Base-by-base conservation (phyloP, 2,797 vertebrate genomes). In the Dallia pectoralis region DNA sequence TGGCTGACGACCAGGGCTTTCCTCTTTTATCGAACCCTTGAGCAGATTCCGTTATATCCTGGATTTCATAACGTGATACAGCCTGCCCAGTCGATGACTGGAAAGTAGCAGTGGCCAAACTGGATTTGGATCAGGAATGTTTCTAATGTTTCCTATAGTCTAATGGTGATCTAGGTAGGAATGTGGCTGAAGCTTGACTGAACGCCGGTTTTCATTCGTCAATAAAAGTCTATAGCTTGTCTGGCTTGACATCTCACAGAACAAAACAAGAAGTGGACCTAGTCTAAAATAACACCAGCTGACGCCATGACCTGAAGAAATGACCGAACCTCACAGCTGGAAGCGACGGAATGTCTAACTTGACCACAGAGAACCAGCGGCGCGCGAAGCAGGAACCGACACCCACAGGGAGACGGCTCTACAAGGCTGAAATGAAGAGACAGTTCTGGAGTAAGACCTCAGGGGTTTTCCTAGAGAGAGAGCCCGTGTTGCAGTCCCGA, bases 1-100 rank as follows among this genome's bases (percentile, higher is more conserved):
- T 44, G 76, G 79, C 70, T 80, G 71, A 69, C 22, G 67, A 84
- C 75, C 72, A 77, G 22, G 0, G 74, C 25, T 71, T 86, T 76
- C 70, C 61, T 47, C 72, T 59, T 68, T 18, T 74, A 72, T 67
- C 66, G 67, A 29, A 82, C 67, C 79, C 71, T 69, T 77, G 30
- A 32, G 81, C 77, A 62, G 2, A 15, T 40, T 9, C 77, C 82
- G 2, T 8, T 51, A 73, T 73, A 16, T 67, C 9, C n/a, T 66
- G 16, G 18, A 66, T 66, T 33, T 33, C n/a, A 33, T 22, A 16
- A 56, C n/a, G 4, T 29, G 15, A 19, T 12, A 49, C 27, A 48
- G 16, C 27, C 27, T 30, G 67, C 16, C 67, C 16, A 11, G 47
- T 48, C 25, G 53, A 12, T 59, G 18, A 29, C 9, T 18, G 67